Conservation (phyloP, 2,888 invertebrate genomes). For the Thysanoteuthis rhombus region DNA sequence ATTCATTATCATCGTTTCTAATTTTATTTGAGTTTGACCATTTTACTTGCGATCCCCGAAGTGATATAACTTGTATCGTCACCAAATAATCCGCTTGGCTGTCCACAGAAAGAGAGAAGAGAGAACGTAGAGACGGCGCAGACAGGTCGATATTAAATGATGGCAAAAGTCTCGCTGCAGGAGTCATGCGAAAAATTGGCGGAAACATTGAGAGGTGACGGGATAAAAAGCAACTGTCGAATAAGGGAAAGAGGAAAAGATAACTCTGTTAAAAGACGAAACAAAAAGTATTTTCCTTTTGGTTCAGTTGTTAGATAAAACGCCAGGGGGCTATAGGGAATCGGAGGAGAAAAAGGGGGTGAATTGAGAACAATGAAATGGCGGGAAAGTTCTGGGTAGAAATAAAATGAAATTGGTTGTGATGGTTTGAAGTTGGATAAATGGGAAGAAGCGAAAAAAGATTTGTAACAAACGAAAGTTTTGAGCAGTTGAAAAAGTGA, state of each 20-base stretch:
- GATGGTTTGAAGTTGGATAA: too few relatives aligned
- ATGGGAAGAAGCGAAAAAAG: too few relatives aligned
- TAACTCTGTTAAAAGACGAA: neutral
- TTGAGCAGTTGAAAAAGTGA: neutral
- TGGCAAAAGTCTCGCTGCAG: neutral
- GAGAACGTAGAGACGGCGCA: neutral
- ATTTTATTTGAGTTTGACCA: neutral
- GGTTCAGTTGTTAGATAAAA: neutral
- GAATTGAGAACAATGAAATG: neutral
- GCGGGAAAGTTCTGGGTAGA: neutral
- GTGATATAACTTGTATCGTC: neutral
- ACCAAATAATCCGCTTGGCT: neutral
- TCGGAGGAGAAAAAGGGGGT: neutral
- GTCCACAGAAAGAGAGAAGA: neutral
- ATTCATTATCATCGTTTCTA: neutral
- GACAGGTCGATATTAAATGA: neutral
- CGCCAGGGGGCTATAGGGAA: neutral
- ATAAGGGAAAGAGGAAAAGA: neutral
- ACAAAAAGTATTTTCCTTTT: neutral
- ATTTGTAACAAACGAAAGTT: too few relatives aligned
- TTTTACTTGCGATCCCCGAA: neutral
- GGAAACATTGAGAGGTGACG: neutral
- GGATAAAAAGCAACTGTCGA: neutral
- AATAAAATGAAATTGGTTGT: too few relatives aligned
- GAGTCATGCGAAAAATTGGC: neutral